Conservation (phyloP, 2,113 vertebrate genomes). For the Leptobrachium leishanense region DNA sequence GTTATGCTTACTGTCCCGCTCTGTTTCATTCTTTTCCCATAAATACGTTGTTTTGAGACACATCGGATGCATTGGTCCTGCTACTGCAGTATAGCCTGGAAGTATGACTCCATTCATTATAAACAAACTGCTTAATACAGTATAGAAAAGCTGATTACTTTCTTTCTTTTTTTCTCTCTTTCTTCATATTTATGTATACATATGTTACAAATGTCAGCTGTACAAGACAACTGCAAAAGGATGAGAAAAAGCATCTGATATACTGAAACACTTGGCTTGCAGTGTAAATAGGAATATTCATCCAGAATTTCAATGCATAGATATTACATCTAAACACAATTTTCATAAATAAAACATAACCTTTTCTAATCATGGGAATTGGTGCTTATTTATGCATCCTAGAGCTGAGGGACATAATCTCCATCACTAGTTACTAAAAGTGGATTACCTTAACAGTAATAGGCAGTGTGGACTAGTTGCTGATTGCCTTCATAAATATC, state of each 20-base stretch:
- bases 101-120: no score
- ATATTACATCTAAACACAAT: slow-evolving; percentile 24
- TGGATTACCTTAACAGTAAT: slow-evolving; percentile 26
- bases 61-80: no score
- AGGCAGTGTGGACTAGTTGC: slow-evolving; percentile 16
- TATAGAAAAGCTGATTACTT: no score
- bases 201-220: no score
- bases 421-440: slow-evolving; percentile 30
- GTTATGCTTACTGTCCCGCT: no score
- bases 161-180: no score
- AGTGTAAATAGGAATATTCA: slow-evolving; percentile 23
- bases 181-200: no score
- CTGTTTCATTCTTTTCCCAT: no score
- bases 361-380: slow-evolving; percentile 27
- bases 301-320: slow-evolving; percentile 25
- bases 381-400: slow-evolving; percentile 19
- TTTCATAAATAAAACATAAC: slow-evolving; percentile 33
- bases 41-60: no score
- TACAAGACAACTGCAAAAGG: slow-evolving; percentile 4
- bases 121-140: no score
- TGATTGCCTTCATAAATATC: slow-evolving; percentile 29
- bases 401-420: slow-evolving; percentile 11
- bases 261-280: slow-evolving; percentile 17
- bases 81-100: no score
- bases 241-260: slow-evolving; percentile 19